Evolutionary conservation across 2,113 vertebrate species (phyloP).

Genomic region (Cyphotilapia sp.): DNA sequence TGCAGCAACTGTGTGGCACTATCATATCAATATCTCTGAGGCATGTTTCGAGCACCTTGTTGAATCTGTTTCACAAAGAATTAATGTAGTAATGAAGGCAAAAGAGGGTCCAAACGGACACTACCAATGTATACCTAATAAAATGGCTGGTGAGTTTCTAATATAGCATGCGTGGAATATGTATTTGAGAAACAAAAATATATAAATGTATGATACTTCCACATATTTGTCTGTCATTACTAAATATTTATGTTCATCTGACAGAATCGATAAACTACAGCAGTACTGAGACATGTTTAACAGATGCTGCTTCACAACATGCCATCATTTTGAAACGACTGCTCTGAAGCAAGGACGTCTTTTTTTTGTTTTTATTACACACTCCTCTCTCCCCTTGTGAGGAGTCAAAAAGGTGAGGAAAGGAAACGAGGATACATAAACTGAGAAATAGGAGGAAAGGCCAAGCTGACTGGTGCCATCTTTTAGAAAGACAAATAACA

Average conservation of each 20-base stretch:
- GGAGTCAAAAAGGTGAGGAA: background rate
- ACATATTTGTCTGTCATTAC: background rate
- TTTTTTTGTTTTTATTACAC: background rate
- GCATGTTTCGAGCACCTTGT: background rate
- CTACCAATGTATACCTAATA: background rate
- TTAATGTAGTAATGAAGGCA: background rate
- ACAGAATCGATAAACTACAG: background rate
- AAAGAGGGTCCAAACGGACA: background rate
- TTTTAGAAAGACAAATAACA: background rate
- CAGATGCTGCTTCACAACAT: background rate
- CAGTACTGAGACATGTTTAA: background rate
- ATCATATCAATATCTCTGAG: background rate
- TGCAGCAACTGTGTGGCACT: background rate
- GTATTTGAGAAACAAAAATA: background rate
- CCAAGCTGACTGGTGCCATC: background rate
- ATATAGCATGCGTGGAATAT: background rate
- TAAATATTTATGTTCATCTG: background rate
- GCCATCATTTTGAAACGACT: background rate
- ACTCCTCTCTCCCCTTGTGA: background rate
- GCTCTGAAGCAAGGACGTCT: background rate
- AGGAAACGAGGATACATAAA: background rate
- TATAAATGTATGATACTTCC: background rate
- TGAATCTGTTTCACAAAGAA: background rate
- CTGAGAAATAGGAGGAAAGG: background rate
- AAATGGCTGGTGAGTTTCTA: background rate